Percentiles rank a stretch among this genome's conserved stretches.
Evolutionary conservation across 2,888 invertebrate genomes (phyloP).

Genomic region (Cecidostiba fungosa): DNA sequence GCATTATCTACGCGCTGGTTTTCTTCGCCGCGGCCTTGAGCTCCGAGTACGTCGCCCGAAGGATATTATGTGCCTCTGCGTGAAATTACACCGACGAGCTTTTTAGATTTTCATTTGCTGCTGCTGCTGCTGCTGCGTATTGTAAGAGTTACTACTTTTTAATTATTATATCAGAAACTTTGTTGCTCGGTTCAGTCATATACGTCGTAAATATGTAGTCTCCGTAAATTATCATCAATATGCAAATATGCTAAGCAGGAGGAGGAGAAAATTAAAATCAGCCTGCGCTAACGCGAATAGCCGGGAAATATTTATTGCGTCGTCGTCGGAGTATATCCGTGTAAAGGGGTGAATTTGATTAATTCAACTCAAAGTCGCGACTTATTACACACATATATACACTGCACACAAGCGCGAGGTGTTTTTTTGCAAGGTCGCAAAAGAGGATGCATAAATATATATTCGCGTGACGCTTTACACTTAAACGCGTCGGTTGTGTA

Average conservation of each 20-base stretch:
- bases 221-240: too few species aligned
- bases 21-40: slow-evolving; percentile 17
- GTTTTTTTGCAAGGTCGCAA: slow-evolving; percentile 25
- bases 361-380: slow-evolving; percentile 7
- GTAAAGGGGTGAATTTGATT: slow-evolving; percentile 22
- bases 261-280: not conserved
- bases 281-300: not conserved
- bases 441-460: slow-evolving; percentile 44
- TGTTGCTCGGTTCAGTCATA: too few species aligned
- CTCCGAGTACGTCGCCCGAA: slow-evolving; percentile 13
- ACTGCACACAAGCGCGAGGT: too few species aligned
- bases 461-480: slow-evolving; percentile 37
- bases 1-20: not conserved
- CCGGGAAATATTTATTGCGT: slow-evolving; percentile 1
- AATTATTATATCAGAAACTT: not conserved
- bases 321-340: not conserved
- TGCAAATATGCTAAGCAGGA: too few species aligned
- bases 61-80: slow-evolving; percentile 1
- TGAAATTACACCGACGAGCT: slow-evolving; percentile 9
- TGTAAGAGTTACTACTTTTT: too few species aligned
- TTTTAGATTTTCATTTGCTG: slow-evolving; percentile 9
- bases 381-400: not conserved
- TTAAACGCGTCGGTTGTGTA: not conserved
- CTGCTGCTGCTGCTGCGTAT: not conserved
- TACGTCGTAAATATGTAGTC: too few species aligned